Conservation (phyloP, 2,797 vertebrate species). For the Ptychobarbus kaznakovi region DNA sequence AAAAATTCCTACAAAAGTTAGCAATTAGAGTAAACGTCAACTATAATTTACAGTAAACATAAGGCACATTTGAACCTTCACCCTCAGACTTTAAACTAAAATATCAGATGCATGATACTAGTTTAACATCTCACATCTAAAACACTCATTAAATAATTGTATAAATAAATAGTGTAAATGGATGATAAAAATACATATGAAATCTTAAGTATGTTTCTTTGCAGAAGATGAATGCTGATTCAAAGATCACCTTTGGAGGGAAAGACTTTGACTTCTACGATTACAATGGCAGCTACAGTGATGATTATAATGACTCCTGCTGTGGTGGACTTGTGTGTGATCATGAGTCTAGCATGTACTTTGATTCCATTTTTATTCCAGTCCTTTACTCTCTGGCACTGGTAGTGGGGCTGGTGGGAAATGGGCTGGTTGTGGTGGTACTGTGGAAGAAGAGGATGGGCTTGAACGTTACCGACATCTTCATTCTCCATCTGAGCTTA, state of each 20-base stretch:
- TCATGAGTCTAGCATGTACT: slow-evolving; percentile 56
- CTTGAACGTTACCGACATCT: slow-evolving; percentile 82
- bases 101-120: neutral
- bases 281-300: neutral
- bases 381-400: slow-evolving; percentile 74
- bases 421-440: slow-evolving; percentile 71
- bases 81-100: neutral
- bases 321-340: slow-evolving; percentile 66
- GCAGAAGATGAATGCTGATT: neutral
- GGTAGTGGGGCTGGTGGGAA: slow-evolving; percentile 76
- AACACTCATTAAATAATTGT: neutral
- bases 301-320: slow-evolving; percentile 46
- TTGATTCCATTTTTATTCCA: slow-evolving; percentile 79
- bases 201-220: slow-evolving; percentile 3
- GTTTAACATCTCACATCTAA: neutral
- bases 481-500: slow-evolving; percentile 84
- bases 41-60: neutral
- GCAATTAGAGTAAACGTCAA: no score
- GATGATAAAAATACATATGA: neutral
- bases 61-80: neutral
- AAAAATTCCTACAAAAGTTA: no score
- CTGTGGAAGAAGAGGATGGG: slow-evolving; percentile 69
- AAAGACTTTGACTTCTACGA: fast-evolving
- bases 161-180: neutral
- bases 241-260: fast-evolving